Conservation (phyloP, 2,888 invertebrate species). For the Crossocerus cetratus region DNA sequence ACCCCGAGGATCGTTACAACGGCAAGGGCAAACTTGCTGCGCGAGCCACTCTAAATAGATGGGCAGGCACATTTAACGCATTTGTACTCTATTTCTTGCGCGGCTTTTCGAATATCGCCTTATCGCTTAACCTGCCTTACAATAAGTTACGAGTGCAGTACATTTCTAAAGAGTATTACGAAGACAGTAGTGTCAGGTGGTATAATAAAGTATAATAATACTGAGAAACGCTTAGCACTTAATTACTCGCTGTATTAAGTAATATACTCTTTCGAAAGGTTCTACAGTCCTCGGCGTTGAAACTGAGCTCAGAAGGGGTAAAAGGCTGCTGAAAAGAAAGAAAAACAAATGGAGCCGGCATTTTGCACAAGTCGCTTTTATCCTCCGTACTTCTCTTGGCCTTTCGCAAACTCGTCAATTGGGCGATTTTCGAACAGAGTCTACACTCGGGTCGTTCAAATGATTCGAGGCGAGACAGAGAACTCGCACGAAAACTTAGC, state of each 20-base stretch:
- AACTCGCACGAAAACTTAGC: slow-evolving; percentile 31
- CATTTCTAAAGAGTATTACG: background rate
- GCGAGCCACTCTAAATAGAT: background rate
- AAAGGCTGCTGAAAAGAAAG: slow-evolving; percentile 9
- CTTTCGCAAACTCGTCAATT: background rate
- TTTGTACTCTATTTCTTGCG: background rate
- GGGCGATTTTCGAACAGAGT: background rate
- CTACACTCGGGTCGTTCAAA: background rate
- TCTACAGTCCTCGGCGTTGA: background rate
- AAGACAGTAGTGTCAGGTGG: background rate
- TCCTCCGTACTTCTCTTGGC: background rate
- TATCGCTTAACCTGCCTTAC: background rate
- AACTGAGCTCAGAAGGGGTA: slow-evolving; percentile 1
- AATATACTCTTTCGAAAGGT: background rate
- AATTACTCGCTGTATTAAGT: background rate
- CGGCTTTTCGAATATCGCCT: background rate
- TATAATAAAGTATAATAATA: background rate
- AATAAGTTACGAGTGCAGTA: background rate
- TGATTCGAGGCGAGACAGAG: background rate
- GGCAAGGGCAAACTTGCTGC: background rate
- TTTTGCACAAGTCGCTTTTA: background rate
- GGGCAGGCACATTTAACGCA: background rate
- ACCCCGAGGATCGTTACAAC: background rate
- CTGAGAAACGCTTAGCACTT: background rate
- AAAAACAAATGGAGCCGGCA: background rate